Conservation (phyloP, 23 tunicate genomes). For the Trididemnum nubilum region DNA sequence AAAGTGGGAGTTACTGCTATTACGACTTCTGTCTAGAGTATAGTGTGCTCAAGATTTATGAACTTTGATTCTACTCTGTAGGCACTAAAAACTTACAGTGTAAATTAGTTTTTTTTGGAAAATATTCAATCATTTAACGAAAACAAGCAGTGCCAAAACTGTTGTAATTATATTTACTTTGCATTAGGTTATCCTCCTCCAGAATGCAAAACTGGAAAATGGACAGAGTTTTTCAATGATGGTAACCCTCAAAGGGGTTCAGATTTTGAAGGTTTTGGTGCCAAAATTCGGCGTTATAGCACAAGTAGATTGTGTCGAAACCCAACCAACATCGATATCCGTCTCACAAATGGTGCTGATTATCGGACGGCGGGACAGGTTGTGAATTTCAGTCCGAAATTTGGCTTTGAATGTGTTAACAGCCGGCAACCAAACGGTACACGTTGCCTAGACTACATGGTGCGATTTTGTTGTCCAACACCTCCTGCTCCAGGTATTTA, state of each 20-base stretch:
- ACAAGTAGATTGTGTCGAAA: not conserved
- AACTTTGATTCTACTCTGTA: too few relatives aligned
- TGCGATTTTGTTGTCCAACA: constrained; percentile 20
- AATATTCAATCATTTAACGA: too few relatives aligned
- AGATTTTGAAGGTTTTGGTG: not conserved
- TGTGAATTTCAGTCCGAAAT: not conserved
- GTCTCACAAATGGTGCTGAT: not conserved
- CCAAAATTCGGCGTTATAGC: not conserved
- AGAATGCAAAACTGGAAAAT: not conserved
- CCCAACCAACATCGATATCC: constrained; percentile 3
- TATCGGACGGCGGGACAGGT: not conserved
- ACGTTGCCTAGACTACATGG: constrained; percentile 4
- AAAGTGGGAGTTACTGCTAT: too few relatives aligned
- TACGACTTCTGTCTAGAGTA: too few relatives aligned
- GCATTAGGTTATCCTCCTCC: not conserved
- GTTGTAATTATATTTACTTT: not conserved
- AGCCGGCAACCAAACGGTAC: not conserved
- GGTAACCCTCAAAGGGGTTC: not conserved
- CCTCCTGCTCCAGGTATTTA: too few relatives aligned
- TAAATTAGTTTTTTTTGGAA: too few relatives aligned
- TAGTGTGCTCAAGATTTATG: too few relatives aligned
- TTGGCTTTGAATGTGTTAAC: constrained; percentile 15
- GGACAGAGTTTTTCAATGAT: not conserved
- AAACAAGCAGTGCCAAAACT: too few relatives aligned
- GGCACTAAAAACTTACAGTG: too few relatives aligned